phyloP scores from a whole-genome alignment of 2,888 invertebrate genomes.

The Cheilosia impressa region DNA sequence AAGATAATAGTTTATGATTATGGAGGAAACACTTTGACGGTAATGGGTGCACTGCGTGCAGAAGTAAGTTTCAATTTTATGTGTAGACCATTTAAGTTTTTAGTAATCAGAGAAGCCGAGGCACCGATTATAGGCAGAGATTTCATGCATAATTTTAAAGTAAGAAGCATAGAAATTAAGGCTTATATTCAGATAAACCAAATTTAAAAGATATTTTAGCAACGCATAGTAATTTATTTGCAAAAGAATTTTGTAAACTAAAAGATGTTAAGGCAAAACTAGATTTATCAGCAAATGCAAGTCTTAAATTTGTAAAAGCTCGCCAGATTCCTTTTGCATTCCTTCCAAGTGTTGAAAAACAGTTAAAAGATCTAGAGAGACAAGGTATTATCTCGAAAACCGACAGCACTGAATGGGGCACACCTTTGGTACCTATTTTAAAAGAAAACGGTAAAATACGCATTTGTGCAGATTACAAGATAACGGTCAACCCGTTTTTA shows the following conservation, averaged over 20 bases:
- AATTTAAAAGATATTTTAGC: conserved; percentile 13
- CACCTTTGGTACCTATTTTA: conserved; percentile 15
- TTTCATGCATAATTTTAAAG: conserved; percentile 16
- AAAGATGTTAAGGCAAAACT: conserved; percentile 13
- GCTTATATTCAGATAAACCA: conserved; percentile 12
- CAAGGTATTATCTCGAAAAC: conserved; percentile 21
- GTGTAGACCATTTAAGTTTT: conserved; percentile 15
- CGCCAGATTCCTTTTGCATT: conserved; percentile 28
- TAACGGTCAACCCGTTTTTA: conserved; percentile 11
- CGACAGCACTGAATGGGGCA: conserved; percentile 18
- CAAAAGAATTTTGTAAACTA: conserved; percentile 15
- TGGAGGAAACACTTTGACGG: conserved; percentile 12
- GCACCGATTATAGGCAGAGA: conserved; percentile 32
- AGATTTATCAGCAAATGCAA: neutral
- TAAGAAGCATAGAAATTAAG: conserved; percentile 18
- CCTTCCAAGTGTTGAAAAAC: conserved; percentile 6
- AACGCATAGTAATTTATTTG: conserved; percentile 23
- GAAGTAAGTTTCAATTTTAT: conserved; percentile 2
- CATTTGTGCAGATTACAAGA: conserved; percentile 11
- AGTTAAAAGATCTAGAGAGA: conserved; percentile 14
- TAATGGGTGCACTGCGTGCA: conserved; percentile 10
- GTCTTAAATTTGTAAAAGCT: conserved; percentile 28
- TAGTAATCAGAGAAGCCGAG: conserved; percentile 18
- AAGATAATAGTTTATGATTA: conserved; percentile 18
- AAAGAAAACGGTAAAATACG: conserved; percentile 39